These are phyloP conservation scores for Chlamydotis undulata DNA, from an alignment of 2,113 vertebrate species.

Conservation along the genomic window DNA sequence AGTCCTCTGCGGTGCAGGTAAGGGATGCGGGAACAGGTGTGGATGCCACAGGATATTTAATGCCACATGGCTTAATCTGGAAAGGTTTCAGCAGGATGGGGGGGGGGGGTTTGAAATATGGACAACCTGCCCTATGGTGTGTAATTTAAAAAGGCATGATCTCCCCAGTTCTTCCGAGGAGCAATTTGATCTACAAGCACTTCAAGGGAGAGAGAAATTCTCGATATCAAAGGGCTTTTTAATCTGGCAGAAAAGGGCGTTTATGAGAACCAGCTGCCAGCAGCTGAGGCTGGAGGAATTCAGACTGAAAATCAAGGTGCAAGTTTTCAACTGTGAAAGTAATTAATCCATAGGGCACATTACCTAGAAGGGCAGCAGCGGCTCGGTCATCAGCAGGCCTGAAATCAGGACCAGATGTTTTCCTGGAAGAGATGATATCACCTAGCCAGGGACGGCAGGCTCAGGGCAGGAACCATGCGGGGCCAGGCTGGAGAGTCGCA, in stretches of 20 bases:
- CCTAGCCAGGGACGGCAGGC: neutral
- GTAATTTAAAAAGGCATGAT: neutral
- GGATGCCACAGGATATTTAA: neutral
- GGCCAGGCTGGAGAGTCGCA: neutral
- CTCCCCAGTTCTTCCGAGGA: neutral
- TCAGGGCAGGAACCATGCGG: rapidly evolving
- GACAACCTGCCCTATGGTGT: neutral
- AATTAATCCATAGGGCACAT: conserved; percentile 44
- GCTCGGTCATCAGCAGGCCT: rapidly evolving
- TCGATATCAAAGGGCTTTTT: conserved; percentile 48
- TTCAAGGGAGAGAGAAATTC: conserved; percentile 18
- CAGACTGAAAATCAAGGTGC: conserved; percentile 59
- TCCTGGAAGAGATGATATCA: conserved; percentile 16
- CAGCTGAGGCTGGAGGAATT: conserved; percentile 29
- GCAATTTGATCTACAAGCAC: conserved; percentile 22
- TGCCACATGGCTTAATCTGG: neutral
- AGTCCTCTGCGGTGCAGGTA: neutral
- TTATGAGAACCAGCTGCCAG: conserved; percentile 54
- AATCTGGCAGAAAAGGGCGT: conserved; percentile 42
- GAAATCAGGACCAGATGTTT: conserved; percentile 57
- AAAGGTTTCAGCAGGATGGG: neutral
- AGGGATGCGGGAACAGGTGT: neutral
- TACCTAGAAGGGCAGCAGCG: neutral
- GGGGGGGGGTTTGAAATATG: neutral
- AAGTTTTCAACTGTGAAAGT: conserved; percentile 57